A percentile compares a stretch with the other conserved stretches of the same genome.
Conservation (phyloP, 2,113 vertebrate species). For the Brachirus orientalis region DNA sequence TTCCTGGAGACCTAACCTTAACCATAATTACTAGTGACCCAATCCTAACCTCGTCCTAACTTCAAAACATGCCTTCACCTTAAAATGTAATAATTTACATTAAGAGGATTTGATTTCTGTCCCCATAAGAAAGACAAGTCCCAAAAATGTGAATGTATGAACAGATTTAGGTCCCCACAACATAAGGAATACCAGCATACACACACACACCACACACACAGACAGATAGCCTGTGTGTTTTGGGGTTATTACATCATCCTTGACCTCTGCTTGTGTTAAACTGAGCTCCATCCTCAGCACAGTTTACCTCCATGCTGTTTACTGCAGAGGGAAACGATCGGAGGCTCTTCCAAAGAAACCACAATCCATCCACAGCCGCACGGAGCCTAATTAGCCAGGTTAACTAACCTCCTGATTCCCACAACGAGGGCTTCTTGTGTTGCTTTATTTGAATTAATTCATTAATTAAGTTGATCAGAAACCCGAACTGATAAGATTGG, state of each 20-base stretch:
- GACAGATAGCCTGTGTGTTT: not conserved
- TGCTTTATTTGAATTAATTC: constrained; percentile 63
- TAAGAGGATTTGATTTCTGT: too few relatives aligned
- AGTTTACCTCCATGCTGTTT: constrained; percentile 29
- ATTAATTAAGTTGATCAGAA: constrained; percentile 49
- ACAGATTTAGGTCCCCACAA: too few relatives aligned
- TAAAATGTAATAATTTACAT: too few relatives aligned
- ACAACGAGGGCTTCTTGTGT: constrained; percentile 43
- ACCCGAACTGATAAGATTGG: constrained; percentile 26
- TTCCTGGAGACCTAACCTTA: too few relatives aligned
- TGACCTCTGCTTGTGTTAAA: constrained; percentile 4
- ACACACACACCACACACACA: too few relatives aligned
- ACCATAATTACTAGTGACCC: too few relatives aligned
- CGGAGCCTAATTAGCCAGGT: constrained; percentile 61
- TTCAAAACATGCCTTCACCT: too few relatives aligned
- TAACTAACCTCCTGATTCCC: constrained; percentile 63
- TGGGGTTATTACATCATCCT: constrained; percentile 24
- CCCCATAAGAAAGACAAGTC: too few relatives aligned
- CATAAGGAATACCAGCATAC: too few relatives aligned
- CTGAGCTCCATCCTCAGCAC: not conserved
- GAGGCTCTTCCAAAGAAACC: constrained; percentile 24
- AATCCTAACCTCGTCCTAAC: too few relatives aligned
- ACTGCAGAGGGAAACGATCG: constrained; percentile 31
- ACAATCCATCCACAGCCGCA: constrained; percentile 36
- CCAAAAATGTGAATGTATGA: too few relatives aligned